Evolutionary conservation across 2,888 invertebrate genomes (phyloP), one percentile per base, ranked within the genome.

Genomic region (Harpalus rufipes): DNA sequence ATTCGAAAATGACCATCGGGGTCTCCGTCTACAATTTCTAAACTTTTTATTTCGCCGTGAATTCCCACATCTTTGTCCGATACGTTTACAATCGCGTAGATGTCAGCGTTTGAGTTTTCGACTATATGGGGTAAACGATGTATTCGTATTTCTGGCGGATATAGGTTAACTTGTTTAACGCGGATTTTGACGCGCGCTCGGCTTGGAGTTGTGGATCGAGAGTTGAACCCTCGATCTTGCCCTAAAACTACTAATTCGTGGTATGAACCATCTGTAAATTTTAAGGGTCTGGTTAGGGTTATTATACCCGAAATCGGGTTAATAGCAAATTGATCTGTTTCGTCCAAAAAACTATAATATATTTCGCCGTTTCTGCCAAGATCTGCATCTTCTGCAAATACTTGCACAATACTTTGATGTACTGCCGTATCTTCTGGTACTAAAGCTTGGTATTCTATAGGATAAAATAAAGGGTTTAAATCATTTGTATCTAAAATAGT

Each of bases 301-400:
- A 99, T 94, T 32, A 96, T 94, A 8, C 99, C 99, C 72, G 96
- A 96, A 82, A 97, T 96, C 0, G 98, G 98, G 91, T 99, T 98
- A 85, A 99, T 95, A 51, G 97, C 96, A 90, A 99, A 99, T 88
- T 95, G 95, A 89, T 96, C 95, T 65, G 95, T 96, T 85, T 94
- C 93, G 87, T 96, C 95, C 78, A 94, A 92, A 88, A 99, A 95
- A 90, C 97, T 98, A 92, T 98, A 99, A 92, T 99, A 99, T 88
- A 99, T 97, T 92, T 99, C 98, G 0, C 98, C 98, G 91, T 99
- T 99, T 88, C 97, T 93, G 1, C 99, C 99, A 51, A 97, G 92
- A 91, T 99, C 99, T 3, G 99, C 98, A 91, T 99, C 99, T 89
- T 97, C 98, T 0, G 99, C 99, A 51, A 94, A 92, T 79, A 97